These are phyloP conservation scores for Anthoscopus minutus DNA, from an alignment of 2,113 vertebrate genomes.

Conservation along the genomic window DNA sequence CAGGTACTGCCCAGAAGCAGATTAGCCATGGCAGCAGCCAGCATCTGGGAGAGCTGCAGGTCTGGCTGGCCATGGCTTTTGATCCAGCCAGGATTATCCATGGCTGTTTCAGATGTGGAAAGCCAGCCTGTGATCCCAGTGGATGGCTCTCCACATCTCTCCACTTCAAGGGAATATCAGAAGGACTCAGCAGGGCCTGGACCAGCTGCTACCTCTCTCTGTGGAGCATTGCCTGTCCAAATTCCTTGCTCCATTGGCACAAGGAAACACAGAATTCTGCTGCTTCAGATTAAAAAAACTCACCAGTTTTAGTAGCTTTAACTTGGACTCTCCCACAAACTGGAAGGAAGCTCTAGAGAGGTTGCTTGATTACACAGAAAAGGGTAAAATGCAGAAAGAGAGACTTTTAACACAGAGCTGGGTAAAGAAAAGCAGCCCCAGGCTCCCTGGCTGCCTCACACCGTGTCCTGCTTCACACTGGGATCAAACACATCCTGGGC, in stretches of 20 bases:
- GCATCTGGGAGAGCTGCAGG: not conserved
- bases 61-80: not conserved
- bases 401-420: not conserved
- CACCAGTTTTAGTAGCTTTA: not conserved
- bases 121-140: not conserved
- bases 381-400: not conserved
- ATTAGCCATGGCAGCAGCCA: not conserved
- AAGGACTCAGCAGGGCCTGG: not conserved
- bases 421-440: not conserved
- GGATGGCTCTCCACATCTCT: not conserved
- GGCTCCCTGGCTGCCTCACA: not conserved
- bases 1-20: not conserved
- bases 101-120: not conserved
- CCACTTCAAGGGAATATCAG: not conserved
- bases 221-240: not conserved
- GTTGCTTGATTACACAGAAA: not conserved
- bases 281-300: not conserved
- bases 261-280: not conserved
- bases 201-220: not conserved
- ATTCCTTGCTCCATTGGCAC: fast-evolving
- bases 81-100: not conserved
- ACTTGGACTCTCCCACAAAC: not conserved
- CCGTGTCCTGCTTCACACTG: not conserved
- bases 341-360: not conserved
- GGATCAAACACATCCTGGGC: not conserved